A percentile compares a stretch with the other conserved stretches of the same genome.
phyloP scores from a whole-genome alignment of 2,797 vertebrate genomes.

The Poecilia velifera region DNA sequence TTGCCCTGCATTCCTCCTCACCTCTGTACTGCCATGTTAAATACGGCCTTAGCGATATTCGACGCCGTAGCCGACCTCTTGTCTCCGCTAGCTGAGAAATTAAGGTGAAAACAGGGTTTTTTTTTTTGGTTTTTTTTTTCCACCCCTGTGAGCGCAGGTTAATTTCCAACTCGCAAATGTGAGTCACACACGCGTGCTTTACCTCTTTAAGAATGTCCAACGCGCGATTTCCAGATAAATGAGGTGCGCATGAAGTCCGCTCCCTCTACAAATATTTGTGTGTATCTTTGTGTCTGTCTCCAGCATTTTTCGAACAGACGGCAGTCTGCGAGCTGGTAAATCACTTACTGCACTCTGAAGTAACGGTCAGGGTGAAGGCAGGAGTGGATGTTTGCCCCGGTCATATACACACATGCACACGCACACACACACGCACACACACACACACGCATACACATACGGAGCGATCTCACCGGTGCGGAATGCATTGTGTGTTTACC shows the following conservation, averaged over 20 bases:
- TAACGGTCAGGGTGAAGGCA: constrained; percentile 77
- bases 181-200: constrained; percentile 34
- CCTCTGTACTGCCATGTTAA: constrained; percentile 73
- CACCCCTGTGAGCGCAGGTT: constrained; percentile 71
- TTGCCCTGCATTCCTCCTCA: constrained; percentile 60
- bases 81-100: constrained; percentile 59
- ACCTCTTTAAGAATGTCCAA: constrained; percentile 71
- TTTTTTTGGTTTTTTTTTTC: constrained; percentile 33
- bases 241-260: constrained; percentile 74
- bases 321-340: constrained; percentile 81
- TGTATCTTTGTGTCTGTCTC: constrained; percentile 73
- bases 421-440: background rate
- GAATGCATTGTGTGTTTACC: constrained; percentile 84
- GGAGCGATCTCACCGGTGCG: constrained; percentile 80
- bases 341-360: constrained; percentile 81
- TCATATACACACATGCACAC: constrained; percentile 40
- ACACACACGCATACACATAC: constrained; percentile 58
- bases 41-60: constrained; percentile 68
- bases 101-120: constrained; percentile 32
- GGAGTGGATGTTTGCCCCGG: constrained; percentile 83
- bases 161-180: constrained; percentile 64
- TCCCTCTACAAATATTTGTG: constrained; percentile 82
- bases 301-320: constrained; percentile 73
- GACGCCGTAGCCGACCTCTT: constrained; percentile 52
- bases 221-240: constrained; percentile 78